Conservation (phyloP, 2,797 vertebrate genomes). For the Lepus oiostolus region DNA sequence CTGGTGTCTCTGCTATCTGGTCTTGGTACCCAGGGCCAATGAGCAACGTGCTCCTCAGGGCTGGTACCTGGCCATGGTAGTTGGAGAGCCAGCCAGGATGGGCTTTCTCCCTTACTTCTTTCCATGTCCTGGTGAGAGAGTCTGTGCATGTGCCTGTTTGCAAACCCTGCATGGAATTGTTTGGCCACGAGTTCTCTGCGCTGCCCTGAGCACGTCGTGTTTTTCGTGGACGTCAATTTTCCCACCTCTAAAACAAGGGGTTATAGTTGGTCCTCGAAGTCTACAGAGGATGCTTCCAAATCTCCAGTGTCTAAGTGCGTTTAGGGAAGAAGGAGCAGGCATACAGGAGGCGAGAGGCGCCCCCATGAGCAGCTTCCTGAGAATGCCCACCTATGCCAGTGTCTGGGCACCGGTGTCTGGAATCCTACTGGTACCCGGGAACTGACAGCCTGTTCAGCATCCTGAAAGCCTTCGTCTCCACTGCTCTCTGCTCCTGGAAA, state of each 20-base stretch:
- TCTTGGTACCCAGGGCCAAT: background rate
- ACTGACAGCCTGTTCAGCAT: background rate
- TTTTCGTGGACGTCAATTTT: background rate
- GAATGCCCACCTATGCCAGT: background rate
- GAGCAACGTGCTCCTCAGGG: background rate
- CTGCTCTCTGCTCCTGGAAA: background rate
- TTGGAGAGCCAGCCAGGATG: background rate
- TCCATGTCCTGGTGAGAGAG: background rate
- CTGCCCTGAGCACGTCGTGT: background rate
- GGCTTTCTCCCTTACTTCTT: background rate
- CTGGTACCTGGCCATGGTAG: background rate
- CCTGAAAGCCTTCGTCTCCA: background rate
- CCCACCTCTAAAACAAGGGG: background rate
- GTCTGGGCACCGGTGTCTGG: background rate
- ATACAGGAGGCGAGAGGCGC: no score
- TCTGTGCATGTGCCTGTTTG: conserved; percentile 53
- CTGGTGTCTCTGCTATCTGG: background rate
- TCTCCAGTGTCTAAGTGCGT: background rate
- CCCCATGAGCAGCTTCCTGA: background rate
- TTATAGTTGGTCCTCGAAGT: background rate
- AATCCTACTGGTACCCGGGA: background rate
- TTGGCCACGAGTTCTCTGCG: conserved; percentile 34
- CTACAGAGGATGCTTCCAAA: background rate
- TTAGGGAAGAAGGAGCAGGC: background rate
- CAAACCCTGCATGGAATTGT: conserved; percentile 53